These are phyloP conservation scores for Syngnathus rostellatus DNA, from an alignment of 2,797 vertebrate species.

Conservation along the genomic window DNA sequence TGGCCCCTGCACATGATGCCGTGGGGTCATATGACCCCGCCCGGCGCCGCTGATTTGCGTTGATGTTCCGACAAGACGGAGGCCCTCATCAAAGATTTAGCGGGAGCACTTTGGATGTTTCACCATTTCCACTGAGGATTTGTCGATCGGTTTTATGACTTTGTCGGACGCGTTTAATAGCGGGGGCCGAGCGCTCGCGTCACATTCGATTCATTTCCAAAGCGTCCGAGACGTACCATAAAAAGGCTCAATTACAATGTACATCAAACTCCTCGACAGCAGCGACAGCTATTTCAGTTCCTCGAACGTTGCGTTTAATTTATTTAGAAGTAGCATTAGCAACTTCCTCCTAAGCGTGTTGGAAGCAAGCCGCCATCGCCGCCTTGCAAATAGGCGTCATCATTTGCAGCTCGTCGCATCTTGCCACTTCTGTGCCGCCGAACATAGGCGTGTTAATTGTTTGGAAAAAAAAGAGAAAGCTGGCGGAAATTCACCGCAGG, in stretches of 20 bases:
- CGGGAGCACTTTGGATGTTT: not conserved
- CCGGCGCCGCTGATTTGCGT: not conserved
- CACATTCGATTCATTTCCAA: constrained; percentile 2
- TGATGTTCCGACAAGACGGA: not conserved
- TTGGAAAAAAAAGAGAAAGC: not conserved
- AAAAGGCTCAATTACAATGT: constrained; percentile 1
- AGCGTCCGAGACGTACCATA: not conserved
- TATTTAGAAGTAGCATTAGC: not conserved
- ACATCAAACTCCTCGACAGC: not conserved
- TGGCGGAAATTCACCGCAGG: not conserved
- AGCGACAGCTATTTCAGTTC: not conserved
- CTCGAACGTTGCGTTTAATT: not conserved
- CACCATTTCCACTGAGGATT: not conserved
- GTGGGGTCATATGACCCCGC: not conserved
- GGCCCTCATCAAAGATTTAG: constrained; percentile 2
- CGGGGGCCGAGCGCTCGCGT: not conserved
- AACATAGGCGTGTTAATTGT: not conserved
- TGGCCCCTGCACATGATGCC: not conserved
- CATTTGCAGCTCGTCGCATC: not conserved
- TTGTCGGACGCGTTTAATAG: not conserved
- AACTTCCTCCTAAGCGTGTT: not conserved
- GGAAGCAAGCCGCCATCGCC: too few species aligned
- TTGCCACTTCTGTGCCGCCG: not conserved
- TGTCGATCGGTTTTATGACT: constrained; percentile 2
- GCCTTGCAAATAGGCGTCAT: not conserved